Conservation (phyloP, 2,113 vertebrate species). For the rat (Rattus norvegicus) region GRCr8 NC_086039.1:112151501-112152000, state of each 20-base stretch:
- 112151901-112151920: constrained; percentile 68
- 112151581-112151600: neutral
- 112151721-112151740: neutral
- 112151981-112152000: constrained; percentile 59
- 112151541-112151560: neutral
- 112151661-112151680: neutral
- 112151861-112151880: constrained; percentile 38
- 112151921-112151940: constrained; percentile 54
- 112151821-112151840: constrained; percentile 57
- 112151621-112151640: neutral
- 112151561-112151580: constrained; percentile 43
- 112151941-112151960: constrained; percentile 58
- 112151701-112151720: neutral
- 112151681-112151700: neutral
- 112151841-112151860: constrained; percentile 64
- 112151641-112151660: constrained; percentile 45
- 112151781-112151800: constrained; percentile 58
- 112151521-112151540: constrained; percentile 26
- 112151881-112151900: constrained; percentile 58
- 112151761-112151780: constrained; percentile 1
- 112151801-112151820: constrained; percentile 51
- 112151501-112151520: constrained; percentile 18
- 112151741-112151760: neutral
- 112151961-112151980: constrained; percentile 52
- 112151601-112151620: constrained; percentile 44